Evolutionary conservation across 1,140 invertebrate genomes (phyloP).

Genomic region (Neocloeon triangulifer): DNA sequence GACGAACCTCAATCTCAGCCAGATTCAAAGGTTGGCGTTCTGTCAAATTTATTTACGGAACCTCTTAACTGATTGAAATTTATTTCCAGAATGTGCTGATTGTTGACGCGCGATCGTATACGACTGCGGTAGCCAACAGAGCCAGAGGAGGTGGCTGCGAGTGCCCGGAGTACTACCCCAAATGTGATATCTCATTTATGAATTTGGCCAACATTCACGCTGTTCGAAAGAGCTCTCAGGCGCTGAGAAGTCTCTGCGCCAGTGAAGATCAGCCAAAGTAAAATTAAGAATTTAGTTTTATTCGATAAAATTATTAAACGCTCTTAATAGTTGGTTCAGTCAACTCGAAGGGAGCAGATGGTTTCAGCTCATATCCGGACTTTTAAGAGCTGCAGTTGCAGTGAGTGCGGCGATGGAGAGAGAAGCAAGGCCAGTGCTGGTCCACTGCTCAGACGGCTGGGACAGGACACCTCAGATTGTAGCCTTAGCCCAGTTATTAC

Average conservation of each 20-base stretch:
- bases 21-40: not conserved
- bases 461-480: constrained; percentile 90
- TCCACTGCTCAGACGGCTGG: constrained; percentile 95
- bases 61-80: too few relatives aligned
- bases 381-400: constrained; percentile 54
- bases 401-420: constrained; percentile 57
- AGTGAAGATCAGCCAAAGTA: constrained; percentile 55
- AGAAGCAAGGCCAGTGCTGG: constrained; percentile 72
- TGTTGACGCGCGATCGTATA: constrained; percentile 84
- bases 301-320: not conserved
- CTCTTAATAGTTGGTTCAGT: constrained; percentile 55
- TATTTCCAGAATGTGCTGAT: constrained; percentile 64
- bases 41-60: constrained; percentile 1
- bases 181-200: constrained; percentile 92
- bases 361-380: constrained; percentile 68
- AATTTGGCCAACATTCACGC: constrained; percentile 90
- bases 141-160: constrained; percentile 91
- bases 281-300: constrained; percentile 11
- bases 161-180: constrained; percentile 83
- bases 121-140: constrained; percentile 84
- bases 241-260: constrained; percentile 48
- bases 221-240: constrained; percentile 68
- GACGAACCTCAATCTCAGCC: constrained; percentile 1
- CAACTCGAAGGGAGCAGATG: constrained; percentile 70
- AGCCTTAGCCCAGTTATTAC: constrained; percentile 66